Percentiles rank a stretch among this genome's conserved stretches.
phyloP scores from a whole-genome alignment of 2,113 vertebrate genomes.

The Calidris pygmaea region DNA sequence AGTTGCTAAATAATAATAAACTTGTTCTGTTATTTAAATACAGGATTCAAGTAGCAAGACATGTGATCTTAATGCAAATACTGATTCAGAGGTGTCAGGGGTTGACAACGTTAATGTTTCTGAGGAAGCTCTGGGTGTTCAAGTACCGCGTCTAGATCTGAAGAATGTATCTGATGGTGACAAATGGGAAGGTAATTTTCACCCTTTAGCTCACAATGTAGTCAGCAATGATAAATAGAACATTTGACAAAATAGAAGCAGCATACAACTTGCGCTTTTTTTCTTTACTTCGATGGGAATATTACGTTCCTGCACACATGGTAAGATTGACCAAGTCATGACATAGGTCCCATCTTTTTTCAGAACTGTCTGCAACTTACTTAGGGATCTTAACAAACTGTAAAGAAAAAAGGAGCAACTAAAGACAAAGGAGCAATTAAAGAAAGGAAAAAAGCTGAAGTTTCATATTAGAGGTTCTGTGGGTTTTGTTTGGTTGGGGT shows the following conservation, averaged over 20 bases:
- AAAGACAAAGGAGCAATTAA: not conserved
- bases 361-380: not conserved
- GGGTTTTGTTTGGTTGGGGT: not conserved
- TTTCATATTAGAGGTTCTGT: not conserved
- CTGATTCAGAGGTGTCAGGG: slow-evolving; percentile 64
- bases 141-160: slow-evolving; percentile 76
- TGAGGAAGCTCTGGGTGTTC: slow-evolving; percentile 61
- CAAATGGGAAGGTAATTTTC: slow-evolving; percentile 82
- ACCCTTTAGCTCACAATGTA: not conserved
- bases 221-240: not conserved
- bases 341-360: not conserved
- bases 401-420: not conserved
- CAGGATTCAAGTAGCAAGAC: slow-evolving; percentile 73
- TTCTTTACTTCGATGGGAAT: not conserved
- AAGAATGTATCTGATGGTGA: slow-evolving; percentile 78
- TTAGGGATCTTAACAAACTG: not conserved
- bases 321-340: not conserved
- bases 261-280: not conserved
- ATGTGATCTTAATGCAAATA: slow-evolving; percentile 79
- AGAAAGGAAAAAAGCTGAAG: not conserved
- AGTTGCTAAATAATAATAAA: not conserved
- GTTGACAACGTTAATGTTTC: slow-evolving; percentile 39
- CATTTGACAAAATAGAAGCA: not conserved
- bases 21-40: slow-evolving; percentile 49
- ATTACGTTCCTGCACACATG: not conserved